These are phyloP conservation scores for Falco columbarius DNA, from an alignment of 2,797 vertebrate genomes.

Conservation along the genomic window DNA sequence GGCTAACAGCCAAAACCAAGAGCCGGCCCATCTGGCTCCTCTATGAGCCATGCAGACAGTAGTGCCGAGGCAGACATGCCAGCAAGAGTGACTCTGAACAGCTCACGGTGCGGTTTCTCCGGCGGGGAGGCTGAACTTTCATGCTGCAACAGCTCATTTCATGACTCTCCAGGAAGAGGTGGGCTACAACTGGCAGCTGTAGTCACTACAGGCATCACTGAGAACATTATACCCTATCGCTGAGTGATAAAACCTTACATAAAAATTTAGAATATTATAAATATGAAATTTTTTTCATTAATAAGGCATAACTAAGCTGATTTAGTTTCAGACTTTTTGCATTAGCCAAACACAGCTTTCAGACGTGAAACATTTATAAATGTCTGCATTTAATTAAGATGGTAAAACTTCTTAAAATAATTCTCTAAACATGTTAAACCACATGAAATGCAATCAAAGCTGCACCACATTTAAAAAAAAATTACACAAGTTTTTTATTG, in stretches of 20 bases:
- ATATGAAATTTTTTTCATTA: not conserved
- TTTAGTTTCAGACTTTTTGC: conserved; percentile 59
- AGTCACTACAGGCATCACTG: conserved; percentile 12
- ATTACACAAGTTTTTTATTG: conserved; percentile 46
- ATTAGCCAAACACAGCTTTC: conserved; percentile 68
- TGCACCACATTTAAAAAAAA: conserved; percentile 2
- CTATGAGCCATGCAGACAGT: conserved; percentile 10
- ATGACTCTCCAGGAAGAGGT: conserved; percentile 61
- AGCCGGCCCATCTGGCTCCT: conserved; percentile 40
- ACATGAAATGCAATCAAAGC: conserved; percentile 63
- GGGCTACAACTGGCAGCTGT: conserved; percentile 56
- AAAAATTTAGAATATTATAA: not conserved
- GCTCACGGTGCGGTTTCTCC: conserved; percentile 18
- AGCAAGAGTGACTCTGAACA: conserved; percentile 11
- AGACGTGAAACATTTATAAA: conserved; percentile 64
- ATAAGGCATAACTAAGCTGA: conserved; percentile 57
- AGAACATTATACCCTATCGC: conserved; percentile 6
- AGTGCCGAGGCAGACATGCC: not conserved
- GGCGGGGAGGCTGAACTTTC: conserved; percentile 47
- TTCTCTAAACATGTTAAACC: conserved; percentile 61
- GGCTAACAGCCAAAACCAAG: not conserved
- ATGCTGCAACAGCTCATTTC: conserved; percentile 60
- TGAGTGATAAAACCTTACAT: not conserved
- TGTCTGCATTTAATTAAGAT: conserved; percentile 72
- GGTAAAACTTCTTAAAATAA: conserved; percentile 70